Base-by-base conservation (phyloP, 37 sponge, comb jelly and placozoan genomes). In the Chondrosia reniformis region DNA sequence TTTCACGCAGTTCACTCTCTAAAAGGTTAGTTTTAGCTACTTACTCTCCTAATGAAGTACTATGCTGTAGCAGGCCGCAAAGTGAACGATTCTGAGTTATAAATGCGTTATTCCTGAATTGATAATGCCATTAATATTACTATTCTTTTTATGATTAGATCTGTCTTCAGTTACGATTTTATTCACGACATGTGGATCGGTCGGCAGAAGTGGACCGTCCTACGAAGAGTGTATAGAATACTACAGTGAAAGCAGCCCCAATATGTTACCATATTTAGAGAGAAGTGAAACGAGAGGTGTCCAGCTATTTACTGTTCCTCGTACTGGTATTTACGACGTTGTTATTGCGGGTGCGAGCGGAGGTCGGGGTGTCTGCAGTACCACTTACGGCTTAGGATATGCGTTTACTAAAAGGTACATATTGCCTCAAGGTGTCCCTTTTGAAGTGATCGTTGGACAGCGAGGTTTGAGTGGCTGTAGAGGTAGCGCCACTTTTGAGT, bases 271-370 rank as follows among this genome's bases (percentile, higher is more conserved):
- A 27, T 45, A 43, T 25, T 12, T 46, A 7, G 45, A 80, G 24
- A 24, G 42, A 17, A 63, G 45, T 15, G n/a, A n/a, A 15, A 77
- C 69, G 44, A 1, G 10, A 32, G 89, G 89, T 30, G 79, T 41
- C 4, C 89, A 88, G 76, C 33, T 54, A 24, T 83, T 88, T 30
- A 4, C 40, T 19, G 39, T 88, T n/a, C 89, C 89, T 1, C 67
- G 72, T 33, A 65, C 76, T 55, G 84, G 80, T 22, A n/a, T 55
- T 15, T 88, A 88, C 80, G 79, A 84, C 67, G 41, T 88, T 1
- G 83, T 84, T 28, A 66, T 88, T 22, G 89, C 89, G n/a, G 89
- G 89, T 12, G 89, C 89, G 15, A 34, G 78, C 9, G 89, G 89
- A 30, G 89, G 89, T 15, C 21, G 49, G 0, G 89, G 89, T 0